These are phyloP conservation scores for Episyrphus balteatus DNA, from an alignment of 1,140 invertebrate species.

Conservation along the genomic window DNA sequence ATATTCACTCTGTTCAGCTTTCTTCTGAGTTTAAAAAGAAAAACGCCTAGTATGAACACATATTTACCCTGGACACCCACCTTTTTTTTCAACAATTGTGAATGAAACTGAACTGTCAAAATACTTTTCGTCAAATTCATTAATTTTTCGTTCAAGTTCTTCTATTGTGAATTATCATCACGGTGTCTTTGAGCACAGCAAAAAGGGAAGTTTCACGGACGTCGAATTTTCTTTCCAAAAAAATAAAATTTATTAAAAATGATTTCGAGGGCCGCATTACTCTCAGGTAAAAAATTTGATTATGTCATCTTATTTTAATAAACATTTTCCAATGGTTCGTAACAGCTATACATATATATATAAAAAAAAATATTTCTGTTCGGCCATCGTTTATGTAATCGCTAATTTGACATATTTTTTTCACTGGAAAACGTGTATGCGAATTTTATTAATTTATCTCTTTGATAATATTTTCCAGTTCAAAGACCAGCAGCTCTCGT, in stretches of 20 bases:
- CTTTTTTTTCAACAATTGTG: too few species aligned
- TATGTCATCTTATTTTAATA: neutral
- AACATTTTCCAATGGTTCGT: neutral
- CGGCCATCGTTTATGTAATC: constrained; percentile 38
- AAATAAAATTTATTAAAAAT: constrained; percentile 31
- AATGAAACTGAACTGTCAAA: too few species aligned
- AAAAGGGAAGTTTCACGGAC: too few species aligned
- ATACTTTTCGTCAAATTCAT: too few species aligned
- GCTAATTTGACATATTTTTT: constrained; percentile 7
- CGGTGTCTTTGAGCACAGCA: too few species aligned
- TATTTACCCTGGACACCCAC: too few species aligned
- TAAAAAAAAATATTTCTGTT: constrained; percentile 11
- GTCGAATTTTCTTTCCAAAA: constrained; percentile 5
- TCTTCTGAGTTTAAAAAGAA: too few species aligned
- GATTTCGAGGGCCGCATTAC: constrained; percentile 39
- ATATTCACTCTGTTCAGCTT: too few species aligned
- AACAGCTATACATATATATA: neutral
- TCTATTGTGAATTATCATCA: too few species aligned
- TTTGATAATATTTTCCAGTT: constrained; percentile 19
- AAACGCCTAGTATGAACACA: too few species aligned
- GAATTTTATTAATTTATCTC: constrained; percentile 3
- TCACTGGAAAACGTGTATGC: constrained; percentile 6
- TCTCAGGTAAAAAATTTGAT: constrained; percentile 35
- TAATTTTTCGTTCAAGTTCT: too few species aligned
- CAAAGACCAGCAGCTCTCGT: constrained; percentile 33